Percentiles rank a stretch among this genome's conserved stretches.
Conservation (phyloP, 2,797 vertebrate genomes). For the Hafferia zeledoni region DNA sequence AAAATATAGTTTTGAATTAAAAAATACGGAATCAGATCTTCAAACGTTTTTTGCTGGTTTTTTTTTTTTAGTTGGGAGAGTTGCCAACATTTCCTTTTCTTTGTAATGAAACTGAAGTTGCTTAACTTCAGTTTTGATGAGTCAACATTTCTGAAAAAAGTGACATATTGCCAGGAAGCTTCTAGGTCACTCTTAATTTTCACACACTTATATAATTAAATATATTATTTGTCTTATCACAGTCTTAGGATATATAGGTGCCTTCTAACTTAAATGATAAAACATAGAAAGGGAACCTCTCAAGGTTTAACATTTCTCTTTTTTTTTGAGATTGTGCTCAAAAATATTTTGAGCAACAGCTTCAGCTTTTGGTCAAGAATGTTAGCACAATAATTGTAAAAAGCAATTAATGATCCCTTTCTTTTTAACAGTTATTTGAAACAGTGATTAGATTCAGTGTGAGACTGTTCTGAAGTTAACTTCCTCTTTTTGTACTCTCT, state of each 20-base stretch:
- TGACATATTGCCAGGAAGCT: background rate
- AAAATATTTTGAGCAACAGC: background rate
- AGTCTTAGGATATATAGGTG: background rate
- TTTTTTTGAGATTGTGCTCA: background rate
- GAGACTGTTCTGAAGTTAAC: slow-evolving; percentile 1
- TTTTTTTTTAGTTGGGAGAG: background rate
- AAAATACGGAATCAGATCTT: background rate
- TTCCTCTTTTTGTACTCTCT: background rate
- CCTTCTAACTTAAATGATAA: background rate
- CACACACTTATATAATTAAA: background rate
- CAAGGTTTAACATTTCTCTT: background rate
- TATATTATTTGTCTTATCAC: background rate
- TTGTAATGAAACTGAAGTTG: background rate
- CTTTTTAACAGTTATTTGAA: background rate
- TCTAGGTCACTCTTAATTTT: background rate
- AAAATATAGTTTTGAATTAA: background rate
- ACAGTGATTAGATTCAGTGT: background rate
- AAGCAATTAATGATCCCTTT: background rate
- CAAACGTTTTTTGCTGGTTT: background rate
- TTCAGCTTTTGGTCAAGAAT: background rate
- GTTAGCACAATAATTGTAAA: background rate
- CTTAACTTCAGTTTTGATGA: slow-evolving; percentile 14
- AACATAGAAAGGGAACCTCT: background rate
- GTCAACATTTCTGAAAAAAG: background rate
- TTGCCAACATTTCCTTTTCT: background rate